Evolutionary conservation across 2,113 vertebrate species (phyloP).

Genomic region (Notarius quadriscutis): DNA sequence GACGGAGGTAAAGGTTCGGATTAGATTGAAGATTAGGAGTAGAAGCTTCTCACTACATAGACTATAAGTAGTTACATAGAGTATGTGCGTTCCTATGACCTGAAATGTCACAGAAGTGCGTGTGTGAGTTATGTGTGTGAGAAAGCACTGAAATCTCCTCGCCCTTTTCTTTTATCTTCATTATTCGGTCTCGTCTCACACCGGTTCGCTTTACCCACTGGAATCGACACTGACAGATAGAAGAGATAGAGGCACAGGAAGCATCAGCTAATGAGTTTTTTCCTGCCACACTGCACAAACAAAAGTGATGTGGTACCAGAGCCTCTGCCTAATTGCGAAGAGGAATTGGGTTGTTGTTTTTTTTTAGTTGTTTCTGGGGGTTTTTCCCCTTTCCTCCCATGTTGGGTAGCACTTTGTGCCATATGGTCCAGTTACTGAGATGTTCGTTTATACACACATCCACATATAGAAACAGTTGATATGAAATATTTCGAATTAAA

Average conservation of each 20-base stretch:
- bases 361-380: too few species aligned
- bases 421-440: neutral
- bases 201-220: slow-evolving; percentile 19
- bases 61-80: neutral
- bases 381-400: neutral
- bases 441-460: neutral
- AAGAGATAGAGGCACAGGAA: neutral
- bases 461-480: neutral
- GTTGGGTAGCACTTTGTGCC: neutral
- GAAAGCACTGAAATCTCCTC: neutral
- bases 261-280: slow-evolving; percentile 37
- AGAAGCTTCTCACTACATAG: neutral
- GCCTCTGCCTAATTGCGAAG: slow-evolving; percentile 8
- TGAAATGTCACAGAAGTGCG: neutral
- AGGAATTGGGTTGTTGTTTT: neutral
- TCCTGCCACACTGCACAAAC: slow-evolving; percentile 29
- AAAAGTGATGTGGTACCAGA: slow-evolving; percentile 10
- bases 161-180: neutral
- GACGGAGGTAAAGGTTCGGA: neutral
- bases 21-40: neutral
- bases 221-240: slow-evolving; percentile 20
- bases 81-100: neutral
- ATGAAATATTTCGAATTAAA: neutral
- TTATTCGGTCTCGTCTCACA: slow-evolving; percentile 10
- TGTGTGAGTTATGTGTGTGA: neutral